Base-by-base conservation (phyloP, 2,888 invertebrate species). In the Ornithoptera priamus region DNA sequence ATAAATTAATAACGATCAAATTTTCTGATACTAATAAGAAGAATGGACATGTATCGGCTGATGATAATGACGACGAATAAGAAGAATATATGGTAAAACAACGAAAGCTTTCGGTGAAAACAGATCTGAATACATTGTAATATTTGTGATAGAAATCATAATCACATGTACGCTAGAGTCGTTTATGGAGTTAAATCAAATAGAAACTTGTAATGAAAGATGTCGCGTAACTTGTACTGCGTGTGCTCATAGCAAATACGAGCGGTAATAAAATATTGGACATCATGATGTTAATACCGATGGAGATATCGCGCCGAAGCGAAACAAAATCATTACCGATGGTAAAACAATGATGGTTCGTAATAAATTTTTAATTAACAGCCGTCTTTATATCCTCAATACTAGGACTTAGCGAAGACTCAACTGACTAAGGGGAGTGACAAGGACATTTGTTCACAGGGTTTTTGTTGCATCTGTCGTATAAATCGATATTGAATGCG, bases 141-240 rank as follows among this genome's bases (percentile, higher is more conserved):
- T 87, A 88, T 87, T 88, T 90, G 89, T 89, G 86, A 91, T 90
- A 89, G 90, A 90, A 89, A 91, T 88, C 90, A 82, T 89, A 90
- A 90, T 90, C 89, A 85, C 81, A 80, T 85, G 83, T 80, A 83
- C 85, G 89, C 84, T 83, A 90, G 87, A 84, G 80, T 77, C 82
- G 87, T 90, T 89, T 90, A 90, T 89, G 90, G 88, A 85, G 81
- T 86, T 84, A 88, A 90, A 92, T 90, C 92, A 92, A 92, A 92
- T 92, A 92, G 92, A 92, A 92, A 92, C 92, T 87, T 89, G 91
- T 87, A 90, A 90, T 91, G 89, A 88, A 89, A 88, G 89, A 90
- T 89, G 88, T 88, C 87, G 82, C 87, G 80, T 85, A 81, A 85
- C 85, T 83, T 87, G 91, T 89, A 88, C 87, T 85, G 53, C 62